A percentile compares a stretch with the other conserved stretches of the same genome.
phyloP scores from a whole-genome alignment of 2,888 invertebrate genomes.

The Xanthia icteritia region DNA sequence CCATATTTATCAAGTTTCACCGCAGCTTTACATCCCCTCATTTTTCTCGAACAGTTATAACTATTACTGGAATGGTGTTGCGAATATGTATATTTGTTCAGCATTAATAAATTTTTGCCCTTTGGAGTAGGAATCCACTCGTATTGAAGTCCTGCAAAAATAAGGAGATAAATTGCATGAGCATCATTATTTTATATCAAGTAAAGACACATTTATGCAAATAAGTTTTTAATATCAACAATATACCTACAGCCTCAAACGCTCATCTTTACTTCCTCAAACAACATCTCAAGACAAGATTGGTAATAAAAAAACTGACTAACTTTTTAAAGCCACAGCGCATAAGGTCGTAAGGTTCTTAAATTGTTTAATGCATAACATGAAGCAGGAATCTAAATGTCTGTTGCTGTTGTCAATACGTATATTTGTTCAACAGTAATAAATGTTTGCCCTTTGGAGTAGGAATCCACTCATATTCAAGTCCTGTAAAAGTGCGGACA shows the following conservation, averaged over 20 bases:
- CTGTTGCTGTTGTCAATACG: constrained; percentile 59
- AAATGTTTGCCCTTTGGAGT: constrained; percentile 57
- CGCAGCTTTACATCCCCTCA: constrained; percentile 55
- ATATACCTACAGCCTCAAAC: too few species aligned
- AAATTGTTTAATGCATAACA: too few species aligned
- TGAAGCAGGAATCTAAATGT: too few species aligned
- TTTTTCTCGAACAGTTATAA: constrained; percentile 63
- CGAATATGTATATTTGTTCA: constrained; percentile 64
- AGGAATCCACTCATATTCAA: constrained; percentile 58
- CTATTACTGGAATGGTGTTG: constrained; percentile 42
- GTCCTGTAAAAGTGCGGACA: constrained; percentile 21
- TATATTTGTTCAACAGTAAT: constrained; percentile 61
- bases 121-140: constrained; percentile 57
- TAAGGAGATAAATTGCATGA: neutral
- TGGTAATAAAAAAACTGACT: too few species aligned
- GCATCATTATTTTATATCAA: too few species aligned
- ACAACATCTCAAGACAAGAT: too few species aligned
- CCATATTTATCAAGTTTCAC: constrained; percentile 55
- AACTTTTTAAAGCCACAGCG: too few species aligned
- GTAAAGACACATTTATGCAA: too few species aligned
- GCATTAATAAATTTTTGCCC: constrained; percentile 60
- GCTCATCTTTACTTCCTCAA: too few species aligned
- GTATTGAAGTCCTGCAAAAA: constrained; percentile 44
- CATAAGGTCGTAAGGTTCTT: too few species aligned
- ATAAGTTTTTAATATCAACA: too few species aligned